phyloP scores from a whole-genome alignment of 2,797 vertebrate genomes.

The Falco biarmicus region DNA sequence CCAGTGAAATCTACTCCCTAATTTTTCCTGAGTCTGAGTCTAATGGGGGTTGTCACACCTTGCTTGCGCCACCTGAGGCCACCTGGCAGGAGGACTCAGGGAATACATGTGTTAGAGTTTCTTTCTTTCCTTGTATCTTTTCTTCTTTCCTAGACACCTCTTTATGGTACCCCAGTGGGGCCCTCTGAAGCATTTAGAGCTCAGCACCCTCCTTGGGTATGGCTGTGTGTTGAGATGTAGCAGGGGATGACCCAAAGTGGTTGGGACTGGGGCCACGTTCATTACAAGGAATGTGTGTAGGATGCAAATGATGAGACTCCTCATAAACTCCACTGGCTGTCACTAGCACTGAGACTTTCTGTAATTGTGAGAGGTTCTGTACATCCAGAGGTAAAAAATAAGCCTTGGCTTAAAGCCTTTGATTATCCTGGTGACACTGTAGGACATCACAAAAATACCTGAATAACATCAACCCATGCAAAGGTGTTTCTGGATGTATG shows the following conservation, averaged over 20 bases:
- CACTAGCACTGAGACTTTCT: neutral
- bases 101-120: fast-evolving
- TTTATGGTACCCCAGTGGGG: neutral
- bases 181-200: neutral
- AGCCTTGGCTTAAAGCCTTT: neutral
- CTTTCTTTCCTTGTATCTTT: neutral
- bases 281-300: neutral
- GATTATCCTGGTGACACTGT: neutral
- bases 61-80: neutral
- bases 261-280: neutral
- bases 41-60: neutral
- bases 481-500: neutral
- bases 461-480: no score
- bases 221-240: neutral
- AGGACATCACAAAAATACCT: neutral
- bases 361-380: neutral
- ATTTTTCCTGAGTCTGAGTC: neutral
- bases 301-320: neutral
- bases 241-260: neutral
- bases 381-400: neutral
- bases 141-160: neutral
- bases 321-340: neutral
- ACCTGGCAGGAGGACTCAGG: neutral
- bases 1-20: neutral
- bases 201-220: neutral